Evolutionary conservation across 2,113 vertebrate genomes (phyloP).

Genomic region (Empidonax alnorum): DNA sequence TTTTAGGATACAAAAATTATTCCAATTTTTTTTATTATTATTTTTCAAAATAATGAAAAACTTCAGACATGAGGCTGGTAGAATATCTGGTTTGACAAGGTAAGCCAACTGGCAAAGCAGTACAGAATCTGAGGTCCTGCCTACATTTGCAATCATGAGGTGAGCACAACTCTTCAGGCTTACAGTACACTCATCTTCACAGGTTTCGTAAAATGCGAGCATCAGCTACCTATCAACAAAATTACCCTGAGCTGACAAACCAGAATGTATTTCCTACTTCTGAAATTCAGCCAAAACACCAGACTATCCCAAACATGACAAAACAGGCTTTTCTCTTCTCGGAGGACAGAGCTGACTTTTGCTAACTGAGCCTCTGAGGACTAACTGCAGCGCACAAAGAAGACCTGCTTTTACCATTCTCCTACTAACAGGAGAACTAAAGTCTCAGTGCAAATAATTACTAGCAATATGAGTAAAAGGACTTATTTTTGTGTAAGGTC

Average conservation of each 20-base stretch:
- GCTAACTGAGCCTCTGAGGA: neutral
- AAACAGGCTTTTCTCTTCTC: neutral
- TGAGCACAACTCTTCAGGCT: neutral
- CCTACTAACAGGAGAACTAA: neutral
- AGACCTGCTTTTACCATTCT: neutral
- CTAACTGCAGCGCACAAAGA: neutral
- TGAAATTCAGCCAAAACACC: neutral
- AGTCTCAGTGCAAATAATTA: neutral
- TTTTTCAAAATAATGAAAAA: neutral
- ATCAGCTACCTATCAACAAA: neutral
- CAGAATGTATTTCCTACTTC: neutral
- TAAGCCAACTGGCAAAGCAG: neutral
- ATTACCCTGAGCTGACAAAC: neutral
- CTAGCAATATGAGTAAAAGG: neutral
- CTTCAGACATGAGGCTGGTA: neutral
- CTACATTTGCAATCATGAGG: neutral
- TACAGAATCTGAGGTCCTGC: neutral
- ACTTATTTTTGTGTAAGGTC: neutral
- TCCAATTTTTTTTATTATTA: neutral
- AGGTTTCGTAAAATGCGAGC: neutral
- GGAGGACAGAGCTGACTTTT: neutral
- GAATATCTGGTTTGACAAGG: neutral
- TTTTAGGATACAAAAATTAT: neutral
- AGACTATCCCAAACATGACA: neutral
- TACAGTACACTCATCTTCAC: neutral